Evolutionary conservation across 2,113 vertebrate species (phyloP), one percentile per base, ranked within the genome.

Genomic region (Sebastes schlegelii): DNA sequence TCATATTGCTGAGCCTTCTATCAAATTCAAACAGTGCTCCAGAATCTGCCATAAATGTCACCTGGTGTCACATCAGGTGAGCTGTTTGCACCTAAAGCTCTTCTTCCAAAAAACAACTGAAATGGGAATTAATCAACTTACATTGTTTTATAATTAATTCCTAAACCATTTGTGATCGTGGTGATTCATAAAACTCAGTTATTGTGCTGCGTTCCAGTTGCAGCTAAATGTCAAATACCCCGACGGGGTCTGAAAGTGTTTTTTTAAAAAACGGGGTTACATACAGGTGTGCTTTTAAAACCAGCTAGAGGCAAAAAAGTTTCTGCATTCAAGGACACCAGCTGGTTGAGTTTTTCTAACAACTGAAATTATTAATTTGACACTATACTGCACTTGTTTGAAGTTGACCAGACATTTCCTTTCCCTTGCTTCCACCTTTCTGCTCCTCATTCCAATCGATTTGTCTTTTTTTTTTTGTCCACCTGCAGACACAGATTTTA

Each of bases 381-480:
- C 8, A 2, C 52, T 42, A 34, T 21, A 43, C 34, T 63, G 42
- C 17, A 42, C 71, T 60, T 73, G 54, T 51, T 85, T 16, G 42
- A 75, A 84, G 78, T 46, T 73, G 66, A 77, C 34, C 51, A 19
- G 21, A 4, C 52, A 40, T 54, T 66, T 11, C 40, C 46, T 21
- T 60, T 79, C 49, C 3, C 4, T 16, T 17, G 19, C 34, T 34
- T 78, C 60, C 78, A 66, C 64, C 48, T 84, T 60, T 34, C 45
- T 60, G 8, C 14, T 8, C 9, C 2, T 54, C 12, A 42, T 51
- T 54, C 48, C 2, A 6, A 40, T 46, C 19, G 45, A 5, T 9
- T 14, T 42, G 12, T 8, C 5, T 19, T 3, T 46, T 46, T 55
- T 8, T 19, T 8, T n/a, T 3, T 34, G 7, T 23, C 16, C 9